These are phyloP conservation scores for Heteromurus nitidus DNA, from an alignment of 2,888 invertebrate species.

Conservation along the genomic window DNA sequence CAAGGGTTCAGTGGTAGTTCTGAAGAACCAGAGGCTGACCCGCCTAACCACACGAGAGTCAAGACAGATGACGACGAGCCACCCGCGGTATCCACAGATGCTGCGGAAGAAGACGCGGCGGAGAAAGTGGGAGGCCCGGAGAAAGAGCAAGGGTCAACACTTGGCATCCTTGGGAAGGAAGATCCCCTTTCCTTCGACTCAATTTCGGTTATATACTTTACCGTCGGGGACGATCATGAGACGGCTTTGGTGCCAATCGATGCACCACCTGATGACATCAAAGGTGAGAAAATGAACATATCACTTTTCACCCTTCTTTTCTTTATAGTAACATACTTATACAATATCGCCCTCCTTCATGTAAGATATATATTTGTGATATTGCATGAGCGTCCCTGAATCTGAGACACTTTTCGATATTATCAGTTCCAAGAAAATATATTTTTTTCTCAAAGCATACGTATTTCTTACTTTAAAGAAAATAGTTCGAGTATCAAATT, in stretches of 20 bases:
- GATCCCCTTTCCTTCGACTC: slow-evolving; percentile 35
- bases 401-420: too few relatives aligned
- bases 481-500: too few relatives aligned
- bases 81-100: not conserved
- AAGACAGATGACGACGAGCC: slow-evolving; percentile 37
- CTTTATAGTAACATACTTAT: too few relatives aligned
- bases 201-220: slow-evolving; percentile 68
- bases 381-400: too few relatives aligned
- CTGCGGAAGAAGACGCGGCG: not conserved
- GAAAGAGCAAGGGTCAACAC: slow-evolving; percentile 47
- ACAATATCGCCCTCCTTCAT: too few relatives aligned
- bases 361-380: too few relatives aligned
- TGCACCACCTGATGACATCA: slow-evolving; percentile 72
- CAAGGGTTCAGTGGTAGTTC: slow-evolving; percentile 54
- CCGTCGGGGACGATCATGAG: slow-evolving; percentile 70
- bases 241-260: slow-evolving; percentile 72
- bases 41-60: slow-evolving; percentile 44
- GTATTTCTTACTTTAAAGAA: too few relatives aligned
- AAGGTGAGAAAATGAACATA: slow-evolving; percentile 68
- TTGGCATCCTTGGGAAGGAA: not conserved
- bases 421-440: too few relatives aligned
- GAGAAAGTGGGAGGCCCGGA: slow-evolving; percentile 7
- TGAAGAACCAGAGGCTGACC: slow-evolving; percentile 58
- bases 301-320: too few relatives aligned
- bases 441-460: too few relatives aligned